Evolutionary conservation across 2,888 invertebrate genomes (phyloP).

Genomic region (Seira musarum): DNA sequence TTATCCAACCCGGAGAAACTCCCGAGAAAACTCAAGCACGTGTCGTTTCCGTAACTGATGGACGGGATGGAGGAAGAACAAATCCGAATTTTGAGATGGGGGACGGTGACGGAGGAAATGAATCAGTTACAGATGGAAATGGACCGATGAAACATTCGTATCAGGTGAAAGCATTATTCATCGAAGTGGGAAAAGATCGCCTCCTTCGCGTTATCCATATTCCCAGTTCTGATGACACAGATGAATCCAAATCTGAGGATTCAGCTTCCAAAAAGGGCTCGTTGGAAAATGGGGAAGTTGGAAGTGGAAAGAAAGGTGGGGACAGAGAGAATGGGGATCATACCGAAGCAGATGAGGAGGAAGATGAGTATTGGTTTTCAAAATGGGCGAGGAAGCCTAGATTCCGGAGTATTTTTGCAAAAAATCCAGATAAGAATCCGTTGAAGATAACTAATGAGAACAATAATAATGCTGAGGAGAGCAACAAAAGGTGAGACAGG

Average conservation of each 20-base stretch:
- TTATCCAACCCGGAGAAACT: conserved; percentile 30
- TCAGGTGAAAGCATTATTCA: conserved; percentile 59
- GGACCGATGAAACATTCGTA: no score
- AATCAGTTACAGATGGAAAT: not conserved
- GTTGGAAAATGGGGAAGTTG: conserved; percentile 1
- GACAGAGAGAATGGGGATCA: no score
- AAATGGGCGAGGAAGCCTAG: conserved; percentile 73
- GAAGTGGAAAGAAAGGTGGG: no score
- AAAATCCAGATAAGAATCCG: conserved; percentile 71
- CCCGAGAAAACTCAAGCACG: not conserved
- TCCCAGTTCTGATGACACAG: not conserved
- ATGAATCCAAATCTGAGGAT: no score
- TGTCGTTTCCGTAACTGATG: no score
- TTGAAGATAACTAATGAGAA: conserved; percentile 32
- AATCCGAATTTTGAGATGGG: conserved; percentile 32
- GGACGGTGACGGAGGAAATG: conserved; percentile 6
- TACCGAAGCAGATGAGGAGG: conserved; percentile 61
- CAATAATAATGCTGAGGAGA: conserved; percentile 40
- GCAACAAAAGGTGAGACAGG: conserved; percentile 28
- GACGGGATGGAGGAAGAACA: not conserved
- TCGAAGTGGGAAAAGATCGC: conserved; percentile 66
- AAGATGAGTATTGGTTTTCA: conserved; percentile 75
- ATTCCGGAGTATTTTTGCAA: conserved; percentile 69
- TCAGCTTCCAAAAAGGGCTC: not conserved
- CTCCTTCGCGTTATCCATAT: conserved; percentile 65